These are phyloP conservation scores for Rosalia funebris DNA, from an alignment of 2,888 invertebrate species.

Conservation along the genomic window DNA sequence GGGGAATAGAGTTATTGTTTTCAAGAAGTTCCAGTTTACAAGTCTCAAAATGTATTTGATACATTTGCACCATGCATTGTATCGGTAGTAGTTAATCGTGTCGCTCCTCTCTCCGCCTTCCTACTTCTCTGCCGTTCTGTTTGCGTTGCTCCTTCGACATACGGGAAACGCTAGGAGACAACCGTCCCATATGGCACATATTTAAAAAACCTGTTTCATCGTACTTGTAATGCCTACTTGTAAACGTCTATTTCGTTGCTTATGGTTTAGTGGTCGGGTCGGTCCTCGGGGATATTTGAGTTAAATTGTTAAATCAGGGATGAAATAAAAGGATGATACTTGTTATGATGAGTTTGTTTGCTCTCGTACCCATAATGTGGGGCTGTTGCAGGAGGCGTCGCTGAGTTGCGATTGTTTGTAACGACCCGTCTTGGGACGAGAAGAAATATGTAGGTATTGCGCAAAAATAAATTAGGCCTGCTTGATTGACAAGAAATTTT, in stretches of 20 bases:
- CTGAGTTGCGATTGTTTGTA: too few species aligned
- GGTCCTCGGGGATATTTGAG: conserved; percentile 47
- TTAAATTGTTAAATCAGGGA: conserved; percentile 43
- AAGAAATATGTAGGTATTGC: too few species aligned
- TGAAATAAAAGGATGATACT: conserved; percentile 43
- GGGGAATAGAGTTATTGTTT: too few species aligned
- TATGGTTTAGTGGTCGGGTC: conserved; percentile 46
- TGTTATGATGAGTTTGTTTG: conserved; percentile 37
- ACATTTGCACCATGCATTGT: too few species aligned
- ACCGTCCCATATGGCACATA: conserved; percentile 47
- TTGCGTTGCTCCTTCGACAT: conserved; percentile 34
- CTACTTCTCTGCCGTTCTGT: background rate
- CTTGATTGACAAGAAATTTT: too few species aligned
- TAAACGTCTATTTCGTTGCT: conserved; percentile 48
- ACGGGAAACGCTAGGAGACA: conserved; percentile 36
- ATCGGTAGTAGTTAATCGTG: too few species aligned
- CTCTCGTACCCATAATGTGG: conserved; percentile 9
- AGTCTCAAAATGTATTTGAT: too few species aligned
- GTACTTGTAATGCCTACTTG: conserved; percentile 42
- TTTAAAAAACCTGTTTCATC: conserved; percentile 43
- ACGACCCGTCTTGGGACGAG: too few species aligned
- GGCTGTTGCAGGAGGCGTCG: background rate
- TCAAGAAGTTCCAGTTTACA: too few species aligned
- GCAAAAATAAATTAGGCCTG: too few species aligned
- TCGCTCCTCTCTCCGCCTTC: background rate